These are phyloP conservation scores for Phyllotreta striolata DNA, from an alignment of 2,888 invertebrate species.

Conservation along the genomic window DNA sequence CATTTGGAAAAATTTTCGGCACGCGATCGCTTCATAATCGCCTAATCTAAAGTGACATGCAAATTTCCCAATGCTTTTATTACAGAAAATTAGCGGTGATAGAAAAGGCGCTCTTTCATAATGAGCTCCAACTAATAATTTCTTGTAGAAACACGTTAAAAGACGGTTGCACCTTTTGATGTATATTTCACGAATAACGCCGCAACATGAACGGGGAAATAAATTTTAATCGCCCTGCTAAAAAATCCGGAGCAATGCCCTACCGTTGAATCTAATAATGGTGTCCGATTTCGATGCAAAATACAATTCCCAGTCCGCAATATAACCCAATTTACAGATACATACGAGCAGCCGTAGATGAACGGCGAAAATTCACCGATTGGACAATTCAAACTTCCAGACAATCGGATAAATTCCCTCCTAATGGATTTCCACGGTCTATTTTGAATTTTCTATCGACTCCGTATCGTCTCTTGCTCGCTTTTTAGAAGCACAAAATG, in stretches of 20 bases:
- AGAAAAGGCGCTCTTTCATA: background rate
- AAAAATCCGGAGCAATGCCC: constrained; percentile 21
- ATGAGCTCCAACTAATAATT: background rate
- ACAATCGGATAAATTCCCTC: constrained; percentile 28
- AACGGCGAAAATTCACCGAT: constrained; percentile 25
- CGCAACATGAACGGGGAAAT: too few species aligned
- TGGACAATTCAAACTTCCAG: constrained; percentile 28
- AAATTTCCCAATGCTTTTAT: constrained; percentile 4
- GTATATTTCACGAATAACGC: too few species aligned
- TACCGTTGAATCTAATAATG: constrained; percentile 27
- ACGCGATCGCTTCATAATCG: constrained; percentile 19
- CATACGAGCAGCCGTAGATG: constrained; percentile 27
- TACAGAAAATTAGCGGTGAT: constrained; percentile 1
- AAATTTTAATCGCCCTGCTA: background rate
- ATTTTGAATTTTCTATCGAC: constrained; percentile 14
- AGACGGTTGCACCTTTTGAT: background rate
- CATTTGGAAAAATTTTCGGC: constrained; percentile 10
- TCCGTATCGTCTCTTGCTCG: too few species aligned
- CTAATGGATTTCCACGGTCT: constrained; percentile 24
- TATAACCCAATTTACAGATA: constrained; percentile 30
- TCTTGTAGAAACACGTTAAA: background rate
- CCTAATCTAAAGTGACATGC: constrained; percentile 12
- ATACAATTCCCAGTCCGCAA: constrained; percentile 27
- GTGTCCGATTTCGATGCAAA: constrained; percentile 26
- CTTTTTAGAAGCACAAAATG: too few species aligned